Evolutionary conservation across 2,797 vertebrate genomes (phyloP).

Genomic region (Hozukius guyotensis): DNA sequence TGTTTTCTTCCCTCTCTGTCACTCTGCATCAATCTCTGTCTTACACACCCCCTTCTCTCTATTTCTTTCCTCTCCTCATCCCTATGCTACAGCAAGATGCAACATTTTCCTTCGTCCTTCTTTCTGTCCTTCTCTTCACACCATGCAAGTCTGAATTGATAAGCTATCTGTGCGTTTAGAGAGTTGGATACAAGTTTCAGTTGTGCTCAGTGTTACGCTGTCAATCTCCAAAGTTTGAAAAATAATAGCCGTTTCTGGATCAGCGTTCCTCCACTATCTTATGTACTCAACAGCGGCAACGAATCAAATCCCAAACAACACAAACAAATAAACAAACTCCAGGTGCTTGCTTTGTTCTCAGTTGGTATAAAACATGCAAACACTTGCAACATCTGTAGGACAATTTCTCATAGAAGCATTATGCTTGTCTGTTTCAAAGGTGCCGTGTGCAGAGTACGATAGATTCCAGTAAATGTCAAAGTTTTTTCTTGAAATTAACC

Average conservation of each 20-base stretch:
- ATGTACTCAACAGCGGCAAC: background rate
- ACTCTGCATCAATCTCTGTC: conserved; percentile 58
- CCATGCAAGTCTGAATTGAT: conserved; percentile 1
- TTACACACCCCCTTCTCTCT: conserved; percentile 19
- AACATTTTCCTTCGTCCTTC: conserved; percentile 17
- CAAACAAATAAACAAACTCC: background rate
- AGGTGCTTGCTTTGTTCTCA: conserved; percentile 37
- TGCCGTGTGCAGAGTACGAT: background rate
- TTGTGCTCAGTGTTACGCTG: background rate
- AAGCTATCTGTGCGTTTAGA: background rate
- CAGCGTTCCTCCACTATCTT: background rate
- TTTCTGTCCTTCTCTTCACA: conserved; percentile 8
- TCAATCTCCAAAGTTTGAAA: background rate
- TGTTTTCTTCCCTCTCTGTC: conserved; percentile 43
- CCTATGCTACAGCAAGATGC: background rate
- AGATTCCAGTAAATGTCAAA: background rate
- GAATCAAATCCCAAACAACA: conserved; percentile 18
- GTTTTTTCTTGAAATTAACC: background rate
- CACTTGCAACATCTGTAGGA: background rate
- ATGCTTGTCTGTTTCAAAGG: background rate
- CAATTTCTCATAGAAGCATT: background rate
- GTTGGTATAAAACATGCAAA: background rate
- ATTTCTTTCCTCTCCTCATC: conserved; percentile 19
- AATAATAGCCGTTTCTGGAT: conserved; percentile 1
- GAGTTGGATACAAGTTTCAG: background rate